These are phyloP conservation scores for Porites lobata DNA, from an alignment of 92 coral and sea anemone species.

Conservation along the genomic window DNA sequence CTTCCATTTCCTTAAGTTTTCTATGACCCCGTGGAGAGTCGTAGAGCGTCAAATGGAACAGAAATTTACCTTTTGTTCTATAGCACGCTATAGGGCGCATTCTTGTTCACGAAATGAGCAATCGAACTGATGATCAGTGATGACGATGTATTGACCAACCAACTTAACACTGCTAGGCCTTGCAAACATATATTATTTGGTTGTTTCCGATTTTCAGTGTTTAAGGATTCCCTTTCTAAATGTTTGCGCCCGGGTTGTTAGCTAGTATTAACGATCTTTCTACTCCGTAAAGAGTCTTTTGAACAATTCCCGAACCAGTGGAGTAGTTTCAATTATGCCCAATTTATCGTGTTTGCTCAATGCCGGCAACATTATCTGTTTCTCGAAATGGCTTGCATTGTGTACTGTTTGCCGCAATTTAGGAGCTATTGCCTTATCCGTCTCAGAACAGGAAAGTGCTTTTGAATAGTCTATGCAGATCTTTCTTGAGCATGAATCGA, in stretches of 20 bases:
- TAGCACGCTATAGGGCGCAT: neutral
- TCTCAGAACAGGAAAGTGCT: slow-evolving; percentile 49
- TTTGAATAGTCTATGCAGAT: slow-evolving; percentile 38
- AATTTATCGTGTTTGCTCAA: slow-evolving; percentile 76
- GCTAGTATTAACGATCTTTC: slow-evolving; percentile 68
- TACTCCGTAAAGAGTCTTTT: slow-evolving; percentile 74
- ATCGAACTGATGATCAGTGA: slow-evolving; percentile 51
- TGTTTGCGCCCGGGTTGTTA: slow-evolving; percentile 73
- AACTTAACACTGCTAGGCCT: slow-evolving; percentile 82
- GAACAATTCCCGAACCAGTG: slow-evolving; percentile 56
- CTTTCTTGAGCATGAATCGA: neutral
- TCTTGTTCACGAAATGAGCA: slow-evolving; percentile 83
- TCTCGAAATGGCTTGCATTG: slow-evolving; percentile 72
- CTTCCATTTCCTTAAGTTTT: slow-evolving; percentile 8
- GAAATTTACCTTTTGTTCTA: neutral
- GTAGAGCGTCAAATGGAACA: neutral
- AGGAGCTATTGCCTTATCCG: slow-evolving; percentile 72
- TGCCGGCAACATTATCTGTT: slow-evolving; percentile 73
- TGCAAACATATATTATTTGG: slow-evolving; percentile 88
- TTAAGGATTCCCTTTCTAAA: slow-evolving; percentile 82
- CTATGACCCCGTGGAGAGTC: neutral
- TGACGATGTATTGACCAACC: slow-evolving; percentile 74
- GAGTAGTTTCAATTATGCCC: slow-evolving; percentile 79
- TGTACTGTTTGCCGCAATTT: slow-evolving; percentile 70
- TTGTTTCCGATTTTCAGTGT: slow-evolving; percentile 90